Evolutionary conservation across 2,888 invertebrate genomes (phyloP), one percentile per base, ranked within the genome.

Genomic region (Habrosyne pyritoides): DNA sequence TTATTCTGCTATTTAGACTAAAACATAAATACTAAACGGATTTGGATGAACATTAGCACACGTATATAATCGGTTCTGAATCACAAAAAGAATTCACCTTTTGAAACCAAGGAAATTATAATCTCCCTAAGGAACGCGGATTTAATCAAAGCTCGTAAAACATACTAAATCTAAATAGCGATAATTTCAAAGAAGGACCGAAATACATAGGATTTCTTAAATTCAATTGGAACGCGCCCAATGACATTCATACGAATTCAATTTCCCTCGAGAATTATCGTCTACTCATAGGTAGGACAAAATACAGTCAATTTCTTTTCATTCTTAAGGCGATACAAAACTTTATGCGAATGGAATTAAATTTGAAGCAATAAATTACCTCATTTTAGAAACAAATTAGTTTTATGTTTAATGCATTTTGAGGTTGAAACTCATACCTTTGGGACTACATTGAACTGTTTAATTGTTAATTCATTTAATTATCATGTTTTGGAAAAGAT

Each of bases 191-290:
- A 42, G 7, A 12, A 42, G 18, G 18, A 12, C 42, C 42, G 14
- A 42, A 8, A 42, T 42, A 42, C 18, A 2, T 18, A 28, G 28
- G 22, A 50, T 28, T 28, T 50, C 22, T 21, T 10, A 50, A 49
- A 50, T 50, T 30, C 50, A 50, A 50, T 50, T 30, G 28, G 10
- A 28, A 28, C 28, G 28, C 10, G 21, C 21, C 10, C 10, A 28
- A 28, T 30, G 28, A 50, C 28, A 28, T 50, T 50, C 50, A 30
- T 50, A 28, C 28, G 50, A 30, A 28, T 30, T 50, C 21, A 30
- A 50, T 50, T 50, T 28, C 50, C 50, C 50, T 30, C 28, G 21
- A 28, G 50, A 50, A 50, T 28, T 50, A 50, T 50, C 18, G 21
- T 50, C 30, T 10, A 10, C 50, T 50, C 28, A 28, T 21, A 50